These are phyloP conservation scores for Euproctis similis DNA, from an alignment of 2,888 invertebrate genomes.

Conservation along the genomic window DNA sequence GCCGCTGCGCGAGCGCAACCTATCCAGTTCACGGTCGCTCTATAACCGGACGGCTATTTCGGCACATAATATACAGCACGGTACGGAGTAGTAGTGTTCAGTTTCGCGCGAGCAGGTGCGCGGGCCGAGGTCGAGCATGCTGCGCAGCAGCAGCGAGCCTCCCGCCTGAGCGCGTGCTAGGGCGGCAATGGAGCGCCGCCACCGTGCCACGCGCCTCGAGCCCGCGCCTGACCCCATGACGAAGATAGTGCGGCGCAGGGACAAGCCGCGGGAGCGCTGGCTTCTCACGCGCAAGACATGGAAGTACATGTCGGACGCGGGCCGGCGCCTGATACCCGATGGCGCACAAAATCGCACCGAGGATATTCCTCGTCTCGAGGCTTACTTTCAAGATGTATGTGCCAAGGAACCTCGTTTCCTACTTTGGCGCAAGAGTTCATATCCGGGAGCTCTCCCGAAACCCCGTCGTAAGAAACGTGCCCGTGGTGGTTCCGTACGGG, in stretches of 20 bases:
- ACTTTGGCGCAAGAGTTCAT: slow-evolving; percentile 88
- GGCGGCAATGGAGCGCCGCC: slow-evolving; percentile 61
- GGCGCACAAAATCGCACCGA: slow-evolving; percentile 82
- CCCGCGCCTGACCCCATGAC: slow-evolving; percentile 75
- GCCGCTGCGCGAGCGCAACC: slow-evolving; percentile 51
- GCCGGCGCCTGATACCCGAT: slow-evolving; percentile 89
- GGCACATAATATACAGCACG: slow-evolving; percentile 62
- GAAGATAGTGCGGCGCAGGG: slow-evolving; percentile 73
- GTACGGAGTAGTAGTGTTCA: slow-evolving; percentile 59
- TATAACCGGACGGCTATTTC: slow-evolving; percentile 69
- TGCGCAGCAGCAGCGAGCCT: slow-evolving; percentile 18
- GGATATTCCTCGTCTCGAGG: slow-evolving; percentile 87
- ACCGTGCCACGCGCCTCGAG: slow-evolving; percentile 50
- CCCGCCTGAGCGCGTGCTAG: slow-evolving; percentile 32
- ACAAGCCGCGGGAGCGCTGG: slow-evolving; percentile 86
- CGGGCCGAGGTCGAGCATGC: slow-evolving; percentile 45
- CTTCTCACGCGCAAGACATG: slow-evolving; percentile 91
- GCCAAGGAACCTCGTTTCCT: slow-evolving; percentile 85
- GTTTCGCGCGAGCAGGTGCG: slow-evolving; percentile 66
- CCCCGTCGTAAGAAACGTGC: slow-evolving; percentile 72
- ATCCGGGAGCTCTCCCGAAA: slow-evolving; percentile 82
- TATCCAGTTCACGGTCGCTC: slow-evolving; percentile 73
- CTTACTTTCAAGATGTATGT: slow-evolving; percentile 89
- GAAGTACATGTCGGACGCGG: slow-evolving; percentile 95
- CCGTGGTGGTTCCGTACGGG: slow-evolving; percentile 81